phyloP scores from a whole-genome alignment of 2,888 invertebrate species.

The Gastracanthus pulcherrimus region DNA sequence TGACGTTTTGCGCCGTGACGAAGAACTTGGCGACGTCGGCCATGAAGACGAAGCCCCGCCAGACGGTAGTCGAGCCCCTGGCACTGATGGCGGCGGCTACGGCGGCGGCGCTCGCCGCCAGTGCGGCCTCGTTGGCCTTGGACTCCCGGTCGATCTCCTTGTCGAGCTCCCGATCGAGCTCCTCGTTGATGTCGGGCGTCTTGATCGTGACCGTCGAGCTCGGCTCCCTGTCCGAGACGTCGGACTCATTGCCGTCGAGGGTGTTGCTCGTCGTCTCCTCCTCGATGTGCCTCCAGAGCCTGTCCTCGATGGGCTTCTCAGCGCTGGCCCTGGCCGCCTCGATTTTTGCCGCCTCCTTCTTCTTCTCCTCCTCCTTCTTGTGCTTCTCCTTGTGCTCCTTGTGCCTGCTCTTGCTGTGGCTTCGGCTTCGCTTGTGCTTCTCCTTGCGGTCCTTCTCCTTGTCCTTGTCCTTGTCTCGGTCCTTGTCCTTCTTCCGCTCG shows the following conservation, averaged over 20 bases:
- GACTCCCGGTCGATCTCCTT: conserved; percentile 57
- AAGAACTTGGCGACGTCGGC: conserved; percentile 93
- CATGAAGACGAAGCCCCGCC: conserved; percentile 94
- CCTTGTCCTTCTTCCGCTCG: conserved; percentile 64
- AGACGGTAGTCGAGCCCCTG: conserved; percentile 78
- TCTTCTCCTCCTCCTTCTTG: conserved; percentile 67
- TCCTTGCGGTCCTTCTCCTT: conserved; percentile 64
- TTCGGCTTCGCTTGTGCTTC: conserved; percentile 63
- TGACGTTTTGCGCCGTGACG: conserved; percentile 89
- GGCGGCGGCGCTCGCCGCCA: too few relatives aligned
- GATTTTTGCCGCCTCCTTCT: conserved; percentile 59
- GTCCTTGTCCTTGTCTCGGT: conserved; percentile 64
- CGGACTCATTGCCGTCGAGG: conserved; percentile 74
- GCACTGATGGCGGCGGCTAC: conserved; percentile 40
- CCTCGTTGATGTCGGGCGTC: conserved; percentile 78
- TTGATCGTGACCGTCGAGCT: conserved; percentile 87
- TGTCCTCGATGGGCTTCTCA: conserved; percentile 77
- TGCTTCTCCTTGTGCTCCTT: conserved; percentile 63
- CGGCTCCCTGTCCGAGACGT: conserved; percentile 85
- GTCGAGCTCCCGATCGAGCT: conserved; percentile 68
- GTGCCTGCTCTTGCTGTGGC: conserved; percentile 60
- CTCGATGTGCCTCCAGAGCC: conserved; percentile 79
- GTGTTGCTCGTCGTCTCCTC: conserved; percentile 74
- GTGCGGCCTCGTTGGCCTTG: conserved; percentile 40
- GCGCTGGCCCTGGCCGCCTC: background rate